Evolutionary conservation across 2,797 vertebrate genomes (phyloP), one percentile per base, ranked within the genome.

Genomic region (Brachyalestes nurse): DNA sequence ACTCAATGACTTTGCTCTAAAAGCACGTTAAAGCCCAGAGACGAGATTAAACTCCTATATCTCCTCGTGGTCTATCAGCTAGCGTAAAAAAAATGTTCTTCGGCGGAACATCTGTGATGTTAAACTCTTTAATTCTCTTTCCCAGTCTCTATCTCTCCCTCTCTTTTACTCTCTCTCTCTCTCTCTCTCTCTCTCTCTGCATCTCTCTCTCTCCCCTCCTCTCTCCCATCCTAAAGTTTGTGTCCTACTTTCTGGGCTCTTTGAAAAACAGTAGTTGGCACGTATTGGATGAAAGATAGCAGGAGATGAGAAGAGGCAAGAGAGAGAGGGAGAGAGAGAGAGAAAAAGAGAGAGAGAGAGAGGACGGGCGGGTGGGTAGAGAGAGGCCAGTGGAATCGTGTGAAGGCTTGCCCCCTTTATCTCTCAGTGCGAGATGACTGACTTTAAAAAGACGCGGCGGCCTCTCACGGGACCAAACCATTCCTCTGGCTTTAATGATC

Each of bases 161-260:
- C 34, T 47, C 62, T 57, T 49, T 55, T n/a, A 14, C 14, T 47
- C 17, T 71, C 64, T 40, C 58, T 34, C 61, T 57, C 28, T 1
- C 77, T 74, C 42, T 70, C 51, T 70, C 21, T 53, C 66, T 34
- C 61, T 75, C 57, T 81, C 49, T 51, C 69, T 45, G 42, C 34
- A 2, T 47, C 65, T 7, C 21, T 9, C n/a, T 38, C 57, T 71
- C 64, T 73, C 57, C 47, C 62, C 67, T 17, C 49, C 76, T 73
- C 40, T 70, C 51, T 70, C 21, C 58, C 66, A 47, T 65, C 77
- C 57, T 81, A 86, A 90, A 90, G 88, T 90, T 87, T 82, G 62
- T 91, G 91, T 80, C 88, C 90, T 91, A 92, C 89, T 92, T 92
- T 91, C 82, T 19, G 47, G 6, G 55, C 25, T 71, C 88, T 91